Evolutionary conservation across 2,113 vertebrate species (phyloP), one percentile per base, ranked within the genome.

Genomic region (Muscicapa adusta): DNA sequence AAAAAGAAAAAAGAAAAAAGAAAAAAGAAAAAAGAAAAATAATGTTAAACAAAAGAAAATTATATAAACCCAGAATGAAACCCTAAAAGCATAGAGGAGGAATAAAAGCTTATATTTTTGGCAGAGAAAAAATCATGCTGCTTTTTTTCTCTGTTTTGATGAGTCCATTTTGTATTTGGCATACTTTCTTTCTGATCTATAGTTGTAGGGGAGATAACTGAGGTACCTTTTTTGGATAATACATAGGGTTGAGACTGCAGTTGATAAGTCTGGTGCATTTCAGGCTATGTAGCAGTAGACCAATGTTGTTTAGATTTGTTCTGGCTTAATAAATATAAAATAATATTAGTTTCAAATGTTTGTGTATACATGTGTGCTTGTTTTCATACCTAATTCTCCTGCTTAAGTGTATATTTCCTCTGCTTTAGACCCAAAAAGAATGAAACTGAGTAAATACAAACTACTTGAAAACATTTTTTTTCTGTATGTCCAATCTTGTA

Each of bases 21-120:
- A 7, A 29, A 40, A 40, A 20, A 1, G 2, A 14, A 14, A 18
- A 25, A 38, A 7, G 28, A 12, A 34, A 42, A n/a, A 20, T 0
- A 13, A 63, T 2, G 8, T 3, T 43, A 43, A 50, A 3, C 25
- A 53, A 48, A 66, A 61, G 6, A 56, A 85, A 72, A 23, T 5
- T 2, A 14, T 22, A 2, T 40, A 58, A 78, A 48, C 2, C 3
- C 25, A 50, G 67, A 83, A 68, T 13, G 13, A 57, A 89, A 57
- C 10, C 25, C 8, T 6, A 16, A 26, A 83, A 26, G 1, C 24
- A 20, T 1, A 40, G 6, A n/a, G 16, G 5, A 71, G 33, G 10
- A 26, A 33, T 58, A 62, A 72, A 45, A 0, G 0, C 1, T 4
- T 23, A 0, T 40, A 6, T 62, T 76, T 84, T 66, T 62, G 29